phyloP scores from a whole-genome alignment of 2,888 invertebrate genomes.

The Pemphredon lugubris region DNA sequence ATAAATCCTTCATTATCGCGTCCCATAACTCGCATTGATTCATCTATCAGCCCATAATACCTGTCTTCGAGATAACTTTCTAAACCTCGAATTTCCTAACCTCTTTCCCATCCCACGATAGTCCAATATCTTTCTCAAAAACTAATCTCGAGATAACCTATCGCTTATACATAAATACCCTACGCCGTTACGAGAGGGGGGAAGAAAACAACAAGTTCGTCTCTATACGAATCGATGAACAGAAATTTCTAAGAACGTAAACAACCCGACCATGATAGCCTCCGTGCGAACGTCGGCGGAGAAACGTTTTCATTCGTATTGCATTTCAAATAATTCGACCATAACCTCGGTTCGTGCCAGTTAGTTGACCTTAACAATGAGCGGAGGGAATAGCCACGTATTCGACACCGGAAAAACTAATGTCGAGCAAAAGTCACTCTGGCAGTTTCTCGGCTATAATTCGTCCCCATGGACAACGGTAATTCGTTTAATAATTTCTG shows the following conservation, averaged over 20 bases:
- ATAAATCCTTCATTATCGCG: constrained; percentile 31
- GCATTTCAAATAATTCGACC: constrained; percentile 22
- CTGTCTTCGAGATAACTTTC: constrained; percentile 25
- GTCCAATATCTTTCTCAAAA: constrained; percentile 16
- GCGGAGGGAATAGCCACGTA: constrained; percentile 14
- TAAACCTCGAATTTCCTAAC: constrained; percentile 25
- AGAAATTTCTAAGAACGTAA: too few species aligned
- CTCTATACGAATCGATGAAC: not conserved
- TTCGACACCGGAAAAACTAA: constrained; percentile 1
- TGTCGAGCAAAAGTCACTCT: constrained; percentile 12
- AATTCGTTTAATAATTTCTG: constrained; percentile 15
- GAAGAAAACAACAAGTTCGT: not conserved
- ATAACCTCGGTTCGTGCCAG: constrained; percentile 19
- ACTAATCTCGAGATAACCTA: constrained; percentile 38
- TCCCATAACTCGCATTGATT: constrained; percentile 16
- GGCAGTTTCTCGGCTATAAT: not conserved
- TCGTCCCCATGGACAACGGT: not conserved
- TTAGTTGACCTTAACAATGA: constrained; percentile 35
- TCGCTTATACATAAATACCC: constrained; percentile 22
- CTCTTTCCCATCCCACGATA: not conserved
- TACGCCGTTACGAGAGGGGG: not conserved
- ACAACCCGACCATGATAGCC: not conserved
- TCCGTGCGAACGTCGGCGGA: not conserved
- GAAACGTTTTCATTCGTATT: constrained; percentile 17
- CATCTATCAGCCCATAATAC: constrained; percentile 1